Percentiles rank a stretch among this genome's conserved stretches.
phyloP scores from a whole-genome alignment of 2,113 vertebrate genomes.

The Spilogale gracilis region DNA sequence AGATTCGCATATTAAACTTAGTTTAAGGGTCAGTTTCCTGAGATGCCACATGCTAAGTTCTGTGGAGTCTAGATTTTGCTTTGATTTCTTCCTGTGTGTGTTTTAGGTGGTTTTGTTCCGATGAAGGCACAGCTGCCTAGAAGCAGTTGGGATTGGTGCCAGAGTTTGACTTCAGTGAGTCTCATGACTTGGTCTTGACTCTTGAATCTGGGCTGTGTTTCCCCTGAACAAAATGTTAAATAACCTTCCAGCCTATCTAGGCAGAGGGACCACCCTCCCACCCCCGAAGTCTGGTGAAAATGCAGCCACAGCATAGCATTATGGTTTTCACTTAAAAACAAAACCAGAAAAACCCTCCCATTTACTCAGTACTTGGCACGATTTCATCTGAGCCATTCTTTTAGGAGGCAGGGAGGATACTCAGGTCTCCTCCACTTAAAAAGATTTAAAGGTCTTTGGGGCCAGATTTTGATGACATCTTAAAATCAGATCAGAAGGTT shows the following conservation, averaged over 20 bases:
- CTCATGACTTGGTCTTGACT: slow-evolving; percentile 77
- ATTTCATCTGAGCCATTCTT: slow-evolving; percentile 82
- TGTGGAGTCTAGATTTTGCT: slow-evolving; percentile 17
- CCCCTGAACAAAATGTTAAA: slow-evolving; percentile 80
- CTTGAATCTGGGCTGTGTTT: slow-evolving; percentile 75
- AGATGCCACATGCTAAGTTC: not conserved
- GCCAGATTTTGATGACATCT: slow-evolving; percentile 77
- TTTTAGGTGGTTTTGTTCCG: slow-evolving; percentile 55
- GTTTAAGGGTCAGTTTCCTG: not conserved
- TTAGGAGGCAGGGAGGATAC: slow-evolving; percentile 80
- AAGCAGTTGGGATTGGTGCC: slow-evolving; percentile 64
- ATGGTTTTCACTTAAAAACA: slow-evolving; percentile 77
- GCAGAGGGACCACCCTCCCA: slow-evolving; percentile 72
- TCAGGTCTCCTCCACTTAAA: slow-evolving; percentile 74
- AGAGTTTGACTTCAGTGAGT: slow-evolving; percentile 78
- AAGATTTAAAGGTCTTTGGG: slow-evolving; percentile 71
- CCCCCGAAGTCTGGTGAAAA: slow-evolving; percentile 77
- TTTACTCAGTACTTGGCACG: slow-evolving; percentile 85
- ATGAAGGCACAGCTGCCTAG: slow-evolving; percentile 72
- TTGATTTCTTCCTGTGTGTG: slow-evolving; percentile 7
- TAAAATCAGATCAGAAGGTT: slow-evolving; percentile 80
- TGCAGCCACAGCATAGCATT: slow-evolving; percentile 65
- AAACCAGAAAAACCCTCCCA: slow-evolving; percentile 29
- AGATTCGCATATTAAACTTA: not conserved
- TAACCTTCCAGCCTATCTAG: slow-evolving; percentile 78